A percentile compares a stretch with the other conserved stretches of the same genome.
These are phyloP conservation scores for Telmatochromis sp. DNA, from an alignment of 2,113 vertebrate species.

Conservation along the genomic window DNA sequence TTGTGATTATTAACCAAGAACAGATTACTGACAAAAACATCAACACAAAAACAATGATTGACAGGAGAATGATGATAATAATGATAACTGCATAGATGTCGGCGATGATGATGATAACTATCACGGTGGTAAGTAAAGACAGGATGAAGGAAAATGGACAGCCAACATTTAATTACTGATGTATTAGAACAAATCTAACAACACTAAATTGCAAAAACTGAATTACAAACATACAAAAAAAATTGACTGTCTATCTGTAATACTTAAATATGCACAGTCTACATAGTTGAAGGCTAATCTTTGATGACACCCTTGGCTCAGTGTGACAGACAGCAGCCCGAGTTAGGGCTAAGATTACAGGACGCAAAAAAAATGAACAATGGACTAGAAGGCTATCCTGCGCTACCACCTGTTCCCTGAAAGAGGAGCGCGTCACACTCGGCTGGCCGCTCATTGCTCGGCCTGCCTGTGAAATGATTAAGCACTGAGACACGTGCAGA, in stretches of 20 bases:
- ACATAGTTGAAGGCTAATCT: neutral
- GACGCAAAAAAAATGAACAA: neutral
- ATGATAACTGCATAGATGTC: neutral
- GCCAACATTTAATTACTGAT: neutral
- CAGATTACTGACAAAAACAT: neutral
- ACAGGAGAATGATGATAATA: neutral
- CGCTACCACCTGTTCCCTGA: conserved; percentile 62
- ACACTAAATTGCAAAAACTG: neutral
- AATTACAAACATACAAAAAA: neutral
- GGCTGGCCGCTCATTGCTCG: conserved; percentile 8
- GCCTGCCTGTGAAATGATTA: neutral
- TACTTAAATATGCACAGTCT: conserved; percentile 4
- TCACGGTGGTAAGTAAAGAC: neutral
- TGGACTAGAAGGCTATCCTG: neutral
- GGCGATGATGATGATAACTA: rapidly evolving
- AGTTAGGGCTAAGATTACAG: conserved; percentile 33
- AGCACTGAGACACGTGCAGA: neutral
- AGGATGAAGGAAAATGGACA: neutral
- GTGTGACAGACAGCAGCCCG: conserved; percentile 21
- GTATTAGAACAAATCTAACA: neutral
- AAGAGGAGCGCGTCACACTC: conserved; percentile 50
- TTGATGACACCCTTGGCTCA: neutral
- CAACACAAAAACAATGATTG: neutral
- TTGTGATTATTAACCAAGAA: neutral
- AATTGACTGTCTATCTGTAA: neutral